These are phyloP conservation scores for Cyaniris semiargus DNA, from an alignment of 2,888 invertebrate species.

Conservation along the genomic window DNA sequence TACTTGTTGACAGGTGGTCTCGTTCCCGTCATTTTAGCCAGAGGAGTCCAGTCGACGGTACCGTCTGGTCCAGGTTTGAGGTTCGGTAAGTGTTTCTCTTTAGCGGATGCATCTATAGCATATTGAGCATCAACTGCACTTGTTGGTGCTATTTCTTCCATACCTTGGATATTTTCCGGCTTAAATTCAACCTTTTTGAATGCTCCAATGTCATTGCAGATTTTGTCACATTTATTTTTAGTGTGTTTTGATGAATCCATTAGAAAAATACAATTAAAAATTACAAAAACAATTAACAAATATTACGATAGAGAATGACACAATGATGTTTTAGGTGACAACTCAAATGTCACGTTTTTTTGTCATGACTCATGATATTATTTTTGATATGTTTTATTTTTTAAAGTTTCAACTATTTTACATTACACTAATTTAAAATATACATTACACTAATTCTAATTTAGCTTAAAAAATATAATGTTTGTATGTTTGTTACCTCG, in stretches of 20 bases:
- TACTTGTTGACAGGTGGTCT: slow-evolving; percentile 88
- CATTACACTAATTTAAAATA: no score
- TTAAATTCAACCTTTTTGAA: neutral
- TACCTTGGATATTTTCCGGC: neutral
- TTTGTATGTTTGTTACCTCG: no score
- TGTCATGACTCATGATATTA: neutral
- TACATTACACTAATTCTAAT: no score
- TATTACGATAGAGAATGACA: neutral
- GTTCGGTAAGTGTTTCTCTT: slow-evolving; percentile 55
- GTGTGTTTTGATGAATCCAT: neutral
- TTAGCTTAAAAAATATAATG: no score
- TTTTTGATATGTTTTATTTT: neutral
- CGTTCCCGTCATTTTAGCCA: slow-evolving; percentile 85
- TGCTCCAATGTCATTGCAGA: neutral
- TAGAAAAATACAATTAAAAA: slow-evolving; percentile 3
- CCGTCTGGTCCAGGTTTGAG: slow-evolving; percentile 85
- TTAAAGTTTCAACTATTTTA: no score
- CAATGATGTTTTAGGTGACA: neutral
- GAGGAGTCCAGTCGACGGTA: slow-evolving; percentile 86
- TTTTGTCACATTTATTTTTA: neutral
- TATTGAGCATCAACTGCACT: slow-evolving; percentile 11
- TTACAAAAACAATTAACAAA: neutral
- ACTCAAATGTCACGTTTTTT: neutral
- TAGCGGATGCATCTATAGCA: slow-evolving; percentile 38
- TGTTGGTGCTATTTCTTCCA: neutral